Evolutionary conservation across 2,113 vertebrate species (phyloP), one percentile per base, ranked within the genome.

Genomic region (Amazona guildingii): DNA sequence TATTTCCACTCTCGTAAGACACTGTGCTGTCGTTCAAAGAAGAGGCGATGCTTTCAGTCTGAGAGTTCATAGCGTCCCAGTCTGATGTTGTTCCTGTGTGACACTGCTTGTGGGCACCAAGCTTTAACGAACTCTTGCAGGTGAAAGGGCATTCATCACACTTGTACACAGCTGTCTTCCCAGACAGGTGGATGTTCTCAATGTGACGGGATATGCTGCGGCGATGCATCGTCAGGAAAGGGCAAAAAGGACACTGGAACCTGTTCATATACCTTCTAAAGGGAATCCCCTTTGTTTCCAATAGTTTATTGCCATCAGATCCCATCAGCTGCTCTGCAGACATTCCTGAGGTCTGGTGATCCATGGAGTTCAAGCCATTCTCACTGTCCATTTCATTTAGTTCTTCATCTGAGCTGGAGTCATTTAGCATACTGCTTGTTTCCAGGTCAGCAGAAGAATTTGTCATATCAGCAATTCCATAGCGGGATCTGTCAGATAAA

Each of bases 161-260:
- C 97, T 99, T 99, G 97, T 99, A 99, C 72, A 99, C 98, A 5
- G 99, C 99, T 6, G 99, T 99, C 98, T 99, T 99, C 74, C 99
- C 99, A 75, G 99, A 99, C 28, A 99, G 97, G 92, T 99, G 99
- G 92, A 99, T 99, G 96, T 99, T 99, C 96, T 99, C 99, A 89
- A 99, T 99, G 95, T 99, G 99, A 89, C 99, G 99, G 68, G 99
- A 99, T 96, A 99, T 99, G 95, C 99, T 99, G 49, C 99, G 98
- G 31, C 99, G 98, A 88, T 99, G 99, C 98, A 99, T 99, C 7
- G 99, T 99, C 82, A 99, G 97, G 87, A 99, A 99, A 82, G 99
- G 99, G 94, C 99, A 99, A 97, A 99, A 99, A 79, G 99, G 99
- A 93, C 99, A 99, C 96, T 99, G 99, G 94, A 99, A 99, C 77